Conservation (phyloP, 1,140 invertebrate species). For the Procambarus clarkii region DNA sequence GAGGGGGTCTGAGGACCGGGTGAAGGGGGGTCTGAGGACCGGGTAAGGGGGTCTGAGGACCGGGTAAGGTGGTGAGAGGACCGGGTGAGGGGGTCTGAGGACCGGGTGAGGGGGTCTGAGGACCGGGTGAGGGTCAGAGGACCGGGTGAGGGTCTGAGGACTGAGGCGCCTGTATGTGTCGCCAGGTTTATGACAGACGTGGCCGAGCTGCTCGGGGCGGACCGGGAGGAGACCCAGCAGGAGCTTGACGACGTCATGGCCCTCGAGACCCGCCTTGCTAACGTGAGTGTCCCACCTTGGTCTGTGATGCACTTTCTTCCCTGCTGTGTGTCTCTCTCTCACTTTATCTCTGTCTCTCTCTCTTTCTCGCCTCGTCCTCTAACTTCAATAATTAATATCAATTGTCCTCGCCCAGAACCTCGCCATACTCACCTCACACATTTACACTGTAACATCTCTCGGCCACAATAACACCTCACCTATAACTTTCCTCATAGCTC, state of each 20-base stretch:
- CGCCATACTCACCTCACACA: too few relatives aligned
- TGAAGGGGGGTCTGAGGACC: background rate
- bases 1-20: too few relatives aligned
- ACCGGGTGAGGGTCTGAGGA: background rate
- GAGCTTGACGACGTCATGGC: conserved; percentile 84
- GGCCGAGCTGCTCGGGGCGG: conserved; percentile 84
- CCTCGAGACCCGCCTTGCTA: conserved; percentile 87
- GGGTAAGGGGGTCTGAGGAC: background rate
- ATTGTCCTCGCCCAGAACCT: too few relatives aligned
- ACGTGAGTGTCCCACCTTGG: conserved; percentile 78
- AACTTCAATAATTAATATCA: too few relatives aligned
- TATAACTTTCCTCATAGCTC: too few relatives aligned
- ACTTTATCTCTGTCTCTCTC: too few relatives aligned
- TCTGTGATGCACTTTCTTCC: background rate
- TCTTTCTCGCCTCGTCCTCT: too few relatives aligned
- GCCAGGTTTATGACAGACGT: conserved; percentile 87
- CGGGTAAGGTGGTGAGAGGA: too few relatives aligned
- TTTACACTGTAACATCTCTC: too few relatives aligned
- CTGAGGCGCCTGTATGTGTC: background rate
- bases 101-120: too few relatives aligned
- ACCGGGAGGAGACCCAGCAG: conserved; percentile 79
- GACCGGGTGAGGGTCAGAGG: background rate
- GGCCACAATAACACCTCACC: too few relatives aligned
- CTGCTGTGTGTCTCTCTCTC: background rate
- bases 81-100: too few relatives aligned